Evolutionary conservation across 2,888 invertebrate species (phyloP), one percentile per base, ranked within the genome.

Genomic region (Timandra comae): DNA sequence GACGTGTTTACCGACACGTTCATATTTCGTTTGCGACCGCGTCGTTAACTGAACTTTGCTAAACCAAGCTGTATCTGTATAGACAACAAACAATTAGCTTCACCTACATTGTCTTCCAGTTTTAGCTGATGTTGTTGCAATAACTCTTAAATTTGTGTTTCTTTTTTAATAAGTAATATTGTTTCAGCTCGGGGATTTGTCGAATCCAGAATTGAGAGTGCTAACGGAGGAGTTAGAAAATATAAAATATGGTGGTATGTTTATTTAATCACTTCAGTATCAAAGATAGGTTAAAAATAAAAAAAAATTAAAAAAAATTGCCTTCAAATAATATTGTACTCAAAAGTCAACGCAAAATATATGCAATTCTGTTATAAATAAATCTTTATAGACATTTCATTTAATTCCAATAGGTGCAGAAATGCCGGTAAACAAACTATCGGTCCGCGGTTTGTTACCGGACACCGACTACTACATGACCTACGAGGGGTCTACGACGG

Each of bases 381-480:
- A n/a, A n/a, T n/a, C n/a, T n/a, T n/a, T n/a, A 63, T 63, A 67
- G 28, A 22, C 13, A 39, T 71, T 9, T 3, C 4, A 16, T 3
- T 12, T 26, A 8, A 13, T 6, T 22, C 3, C n/a, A n/a, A 30
- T 13, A 94, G 95, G 94, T 60, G 93, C 95, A 47, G 92, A 93
- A 75, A 92, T 93, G 74, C 92, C 93, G 46, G 91, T 98, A 44
- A 93, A 93, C 71, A 90, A 93, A 56, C 85, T 98, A 56, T 95
- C 95, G 27, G 93, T 98, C 31, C 89, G 93, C 31, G 95, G 95
- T 13, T 88, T 99, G 36, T 85, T 99, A 43, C 98, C 99, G 3
- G 93, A 95, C 58, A 98, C 97, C 27, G 93, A 95, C 67, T 94
- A 96, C 85, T 99, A 97, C 86, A 96, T 99, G 93, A 99, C 99